phyloP scores from a whole-genome alignment of 1,140 invertebrate genomes.

The Rhagoletis pomonella region DNA sequence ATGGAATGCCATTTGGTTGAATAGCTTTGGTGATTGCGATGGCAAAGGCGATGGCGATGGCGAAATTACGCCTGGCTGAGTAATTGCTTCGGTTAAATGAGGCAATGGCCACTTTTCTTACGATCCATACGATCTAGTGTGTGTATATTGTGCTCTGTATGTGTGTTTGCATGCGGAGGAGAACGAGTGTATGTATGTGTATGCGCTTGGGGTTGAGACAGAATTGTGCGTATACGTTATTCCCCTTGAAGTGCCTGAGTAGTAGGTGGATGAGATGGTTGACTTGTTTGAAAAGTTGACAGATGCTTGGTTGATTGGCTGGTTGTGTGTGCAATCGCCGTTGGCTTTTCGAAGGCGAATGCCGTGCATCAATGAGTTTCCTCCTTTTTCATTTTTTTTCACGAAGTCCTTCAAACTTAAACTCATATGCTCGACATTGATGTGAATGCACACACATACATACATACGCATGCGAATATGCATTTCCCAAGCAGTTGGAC shows the following conservation, averaged over 20 bases:
- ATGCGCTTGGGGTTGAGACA: not conserved
- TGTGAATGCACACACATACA: not conserved
- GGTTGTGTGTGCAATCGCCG: slow-evolving; percentile 12
- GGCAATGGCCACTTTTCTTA: slow-evolving; percentile 50
- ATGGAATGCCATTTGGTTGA: slow-evolving; percentile 48
- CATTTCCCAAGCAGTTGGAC: not conserved
- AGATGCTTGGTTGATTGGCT: too few species aligned
- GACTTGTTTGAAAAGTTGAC: too few species aligned
- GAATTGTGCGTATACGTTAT: not conserved
- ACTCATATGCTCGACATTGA: slow-evolving; percentile 15
- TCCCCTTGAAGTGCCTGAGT: not conserved
- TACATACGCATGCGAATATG: not conserved
- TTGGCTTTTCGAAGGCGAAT: slow-evolving; percentile 6
- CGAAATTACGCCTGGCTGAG: slow-evolving; percentile 39
- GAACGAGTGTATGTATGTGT: not conserved
- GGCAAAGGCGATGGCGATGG: too few species aligned
- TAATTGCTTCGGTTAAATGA: slow-evolving; percentile 47
- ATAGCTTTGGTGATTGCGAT: slow-evolving; percentile 19
- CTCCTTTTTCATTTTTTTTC: slow-evolving; percentile 29
- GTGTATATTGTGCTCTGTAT: too few species aligned
- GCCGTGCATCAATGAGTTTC: slow-evolving; percentile 41
- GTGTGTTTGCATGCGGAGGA: too few species aligned
- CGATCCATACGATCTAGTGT: too few species aligned
- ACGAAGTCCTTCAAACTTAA: not conserved
- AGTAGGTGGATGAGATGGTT: too few species aligned